Base-by-base conservation (phyloP, 2,888 invertebrate species). In the Marronus borbonicus region DNA sequence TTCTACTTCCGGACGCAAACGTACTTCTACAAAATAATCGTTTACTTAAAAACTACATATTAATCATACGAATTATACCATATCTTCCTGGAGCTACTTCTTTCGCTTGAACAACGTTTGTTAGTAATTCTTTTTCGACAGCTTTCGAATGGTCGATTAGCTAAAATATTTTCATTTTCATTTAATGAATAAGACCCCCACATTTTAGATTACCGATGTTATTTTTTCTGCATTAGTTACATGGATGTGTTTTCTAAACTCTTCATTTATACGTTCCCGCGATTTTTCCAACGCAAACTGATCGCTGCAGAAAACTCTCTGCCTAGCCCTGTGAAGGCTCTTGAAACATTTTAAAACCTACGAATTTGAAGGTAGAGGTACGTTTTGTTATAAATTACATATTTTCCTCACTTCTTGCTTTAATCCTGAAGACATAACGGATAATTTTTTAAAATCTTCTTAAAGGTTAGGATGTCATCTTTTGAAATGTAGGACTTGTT, bases 181-280 rank as follows among this genome's bases (percentile, higher is more conserved):
- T 28, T 64, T 49, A 20, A 75, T 55, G 20, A 55, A 17, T 17
- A 28, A 20, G 8, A 17, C 44, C 3, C 8, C 31, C 3, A 20
- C 24, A 64, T 20, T 39, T n/a, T 58, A 14, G 12, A 77, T 52
- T 89, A 94, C 94, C 88, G 94, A 92, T 85, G 90, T 87, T 78
- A 96, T 93, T 80, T 92, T 89, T 14, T 88, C 89, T 79, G 87
- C 86, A 85, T 95, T 91, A 3, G 88, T 88, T 24, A 94, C 89
- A 84, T 90, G 84, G 85, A 91, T 93, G 86, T 94, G 92, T 86
- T 94, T 94, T 81, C 88, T 90, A 87, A 92, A 96, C 85, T 94
- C 94, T 70, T 93, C 92, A 87, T 96, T 96, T 79, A 96, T 95
- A 89, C 92, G 93, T n/a, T 89, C 83, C 83, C 95, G 90, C 1